Base-by-base conservation (phyloP, 2,113 vertebrate genomes). In the Leptodactylus fuscus region DNA sequence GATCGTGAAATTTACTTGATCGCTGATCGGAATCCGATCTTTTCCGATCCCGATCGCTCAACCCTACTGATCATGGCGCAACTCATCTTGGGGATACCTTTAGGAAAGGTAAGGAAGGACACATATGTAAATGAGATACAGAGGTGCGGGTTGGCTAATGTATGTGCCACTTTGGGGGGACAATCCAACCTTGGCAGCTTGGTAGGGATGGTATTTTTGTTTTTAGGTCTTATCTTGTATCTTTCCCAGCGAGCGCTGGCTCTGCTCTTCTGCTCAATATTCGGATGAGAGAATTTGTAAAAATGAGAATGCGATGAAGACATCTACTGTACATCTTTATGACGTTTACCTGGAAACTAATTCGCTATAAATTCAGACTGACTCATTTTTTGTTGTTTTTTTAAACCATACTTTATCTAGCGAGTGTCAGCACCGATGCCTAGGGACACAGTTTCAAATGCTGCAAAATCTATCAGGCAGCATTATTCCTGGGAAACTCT, bases 401-500 rank as follows among this genome's bases (percentile, higher is more conserved):
- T 15, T 22, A 32, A 24, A 32, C 27, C 29, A 11, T 51, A 77
- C 74, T 53, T 77, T 77, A 77, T 77, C 49, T 60, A 79, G 20
- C 20, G 77, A 55, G 77, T 32, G 49, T 55, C 77, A 80, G 77
- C 51, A 5, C 13, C 20, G 51, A 46, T 6, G 60, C 80, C 80
- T 67, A n/a, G 80, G 80, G 80, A 81, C 60, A 69, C 6, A 1
- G 38, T 18, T 41, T 81, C 79, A 41, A 22, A 67, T 48, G 62
- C 38, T 81, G 65, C 65, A 81, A 69, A 69, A 65, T 81, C 24
- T 48, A 81, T 24, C 62, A 69, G 80, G 44, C 20, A 69, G 67
- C 80, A 81, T 81, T 18, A 81, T 81, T 69, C 80, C 58, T 69
- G 48, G 36, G 62, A 81, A 70, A 51, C 36, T 69, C 46, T 38